Evolutionary conservation across 2,797 vertebrate species (phyloP), one percentile per base, ranked within the genome.

Genomic region (Brachymystax lenok): DNA sequence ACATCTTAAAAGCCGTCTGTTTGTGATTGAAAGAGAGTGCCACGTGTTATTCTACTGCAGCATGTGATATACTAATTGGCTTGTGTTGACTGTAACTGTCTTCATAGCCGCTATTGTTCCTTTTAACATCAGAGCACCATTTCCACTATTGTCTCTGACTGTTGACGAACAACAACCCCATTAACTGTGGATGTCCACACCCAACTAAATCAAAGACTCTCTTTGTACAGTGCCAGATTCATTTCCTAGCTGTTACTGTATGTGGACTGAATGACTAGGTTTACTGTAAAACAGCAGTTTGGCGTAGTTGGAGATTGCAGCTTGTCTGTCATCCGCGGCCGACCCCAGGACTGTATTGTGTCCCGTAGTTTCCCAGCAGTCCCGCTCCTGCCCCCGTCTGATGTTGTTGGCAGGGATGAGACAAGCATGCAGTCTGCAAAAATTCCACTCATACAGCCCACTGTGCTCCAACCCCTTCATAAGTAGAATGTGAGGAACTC

Each of bases 1-100:
- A 74, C n/a, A 67, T 40, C 76, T 78, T 59, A 64, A 46, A 79
- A 75, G 27, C 24, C 51, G 75, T 76, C 24, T 79, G 84, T 84
- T 80, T 76, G 74, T 70, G 33, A 69, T 79, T 73, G 75, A 75
- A 76, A 40, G 73, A 78, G 74, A 77, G 28, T 72, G 77, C 73
- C 63, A 50, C 28, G 35, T 70, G 74, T 46, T 73, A 40, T 72
- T 75, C 54, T 74, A 27, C 74, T 73, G 33, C 0, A 67, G 17
- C 13, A 78, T 33, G 63, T 72, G 50, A 73, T 73, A 74, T 80
- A 63, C 54, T 54, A 12, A 74, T 40, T 16, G 35, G 12, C 72
- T 73, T 74, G 75, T 66, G n/a, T 56, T 33, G 68, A 30, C 73
- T 46, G 8, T 30, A 50, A 66, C 21, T 75, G 77, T 69, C 74